Percentiles rank a stretch among this genome's conserved stretches.
phyloP scores from a whole-genome alignment of 1,140 invertebrate genomes.

The Cherax quadricarinatus region DNA sequence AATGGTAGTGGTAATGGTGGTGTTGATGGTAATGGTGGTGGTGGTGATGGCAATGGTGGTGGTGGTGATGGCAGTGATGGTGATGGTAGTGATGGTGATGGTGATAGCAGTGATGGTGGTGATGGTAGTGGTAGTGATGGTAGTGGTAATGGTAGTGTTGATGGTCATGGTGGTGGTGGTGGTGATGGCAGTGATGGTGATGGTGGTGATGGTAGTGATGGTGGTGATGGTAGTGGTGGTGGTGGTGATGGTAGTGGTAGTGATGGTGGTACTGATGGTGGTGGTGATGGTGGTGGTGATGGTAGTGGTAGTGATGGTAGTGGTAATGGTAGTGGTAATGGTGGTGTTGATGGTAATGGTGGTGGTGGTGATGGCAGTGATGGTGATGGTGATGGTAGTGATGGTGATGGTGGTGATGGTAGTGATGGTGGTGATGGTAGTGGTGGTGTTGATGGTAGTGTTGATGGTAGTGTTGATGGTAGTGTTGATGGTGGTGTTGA shows the following conservation, averaged over 20 bases:
- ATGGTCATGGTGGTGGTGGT: no score
- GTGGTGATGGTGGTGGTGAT: neutral
- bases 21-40: neutral
- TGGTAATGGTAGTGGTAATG: no score
- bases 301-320: neutral
- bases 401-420: no score
- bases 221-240: no score
- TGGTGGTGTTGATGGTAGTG: neutral
- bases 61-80: neutral
- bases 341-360: no score
- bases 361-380: no score
- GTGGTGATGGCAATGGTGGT: neutral
- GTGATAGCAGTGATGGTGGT: neutral
- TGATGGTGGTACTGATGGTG: neutral
- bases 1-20: no score
- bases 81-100: constrained; percentile 8
- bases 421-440: neutral
- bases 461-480: constrained; percentile 1
- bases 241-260: constrained; percentile 4
- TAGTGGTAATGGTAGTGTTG: no score
- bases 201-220: no score
- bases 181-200: no score
- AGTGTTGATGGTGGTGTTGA: neutral
- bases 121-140: neutral
- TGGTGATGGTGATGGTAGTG: no score